Base-by-base conservation (phyloP, 2,888 invertebrate genomes). In the Lumbricus terrestris region DNA sequence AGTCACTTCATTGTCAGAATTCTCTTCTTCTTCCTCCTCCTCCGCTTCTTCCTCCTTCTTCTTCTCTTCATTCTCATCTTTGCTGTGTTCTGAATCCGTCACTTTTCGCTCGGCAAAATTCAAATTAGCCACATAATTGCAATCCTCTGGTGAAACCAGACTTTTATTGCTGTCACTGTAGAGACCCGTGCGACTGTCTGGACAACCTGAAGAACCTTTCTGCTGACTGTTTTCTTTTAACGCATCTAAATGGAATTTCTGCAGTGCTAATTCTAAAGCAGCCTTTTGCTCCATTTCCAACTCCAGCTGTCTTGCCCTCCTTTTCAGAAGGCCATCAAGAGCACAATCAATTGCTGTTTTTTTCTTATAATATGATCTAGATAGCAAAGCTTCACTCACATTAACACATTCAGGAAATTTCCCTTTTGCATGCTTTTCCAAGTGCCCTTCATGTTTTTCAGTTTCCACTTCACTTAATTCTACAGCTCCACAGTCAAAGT, bases 261-360 rank as follows among this genome's bases (percentile, higher is more conserved):
- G 23, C 37, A 82, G 33, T 20, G 69, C 38, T 34, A 90, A 35
- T 33, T 88, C 33, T 82, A 34, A 37, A 18, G 88, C n/a, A 88
- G 33, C 90, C 34, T 89, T 90, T 38, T 90, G 82, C n/a, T 54
- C 38, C 42, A 40, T 37, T 42, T 85, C 33, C 29, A 38, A 34
- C n/a, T 85, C 38, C 35, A 90, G n/a, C 29, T 89, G 89, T 47
- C 37, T n/a, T 35, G 47, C 38, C 42, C 85, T 47, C 88, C 33
- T 89, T 54, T 88, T 69, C 33, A 90, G 88, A 83, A 90, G 88
- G 16, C 69, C 40, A 8, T 90, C 83, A 20, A 90, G 35, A 34
- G 42, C 34, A 33, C 85, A 85, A 35, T 85, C 0, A 85, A 85
- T 85, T 37, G 37, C 6, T 85, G 85, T 23, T 34, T 37, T 34